Evolutionary conservation across 1,140 invertebrate genomes (phyloP).

Genomic region (Neodiprion fabricii): DNA sequence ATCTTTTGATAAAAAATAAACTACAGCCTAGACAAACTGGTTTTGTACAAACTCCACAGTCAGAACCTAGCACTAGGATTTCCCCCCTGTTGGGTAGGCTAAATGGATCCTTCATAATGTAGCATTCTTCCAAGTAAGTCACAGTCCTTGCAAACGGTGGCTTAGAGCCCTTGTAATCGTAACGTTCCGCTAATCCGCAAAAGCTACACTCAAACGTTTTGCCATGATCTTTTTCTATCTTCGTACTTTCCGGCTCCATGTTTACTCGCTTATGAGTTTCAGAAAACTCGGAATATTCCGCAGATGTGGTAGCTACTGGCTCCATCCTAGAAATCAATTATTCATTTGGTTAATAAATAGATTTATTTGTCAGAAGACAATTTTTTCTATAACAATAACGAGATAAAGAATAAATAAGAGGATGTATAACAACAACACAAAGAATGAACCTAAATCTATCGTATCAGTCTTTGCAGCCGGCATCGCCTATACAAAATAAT

Average conservation of each 20-base stretch:
- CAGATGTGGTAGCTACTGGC: constrained; percentile 18
- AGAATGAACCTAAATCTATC: background rate
- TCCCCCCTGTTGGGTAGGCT: constrained; percentile 70
- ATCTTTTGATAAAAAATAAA: constrained; percentile 77
- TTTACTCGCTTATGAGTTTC: constrained; percentile 32
- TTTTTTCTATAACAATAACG: background rate
- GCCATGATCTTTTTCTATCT: constrained; percentile 26
- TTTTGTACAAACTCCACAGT: constrained; percentile 74
- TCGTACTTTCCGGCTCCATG: constrained; percentile 30
- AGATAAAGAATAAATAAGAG: too few species aligned
- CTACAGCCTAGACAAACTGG: constrained; percentile 83
- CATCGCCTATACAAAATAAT: constrained; percentile 19
- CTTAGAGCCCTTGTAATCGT: constrained; percentile 74
- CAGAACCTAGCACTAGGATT: constrained; percentile 75
- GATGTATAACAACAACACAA: background rate
- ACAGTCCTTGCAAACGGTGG: constrained; percentile 73
- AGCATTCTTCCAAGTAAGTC: constrained; percentile 72
- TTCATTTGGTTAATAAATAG: constrained; percentile 14
- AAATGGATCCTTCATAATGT: constrained; percentile 86
- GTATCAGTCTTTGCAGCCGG: too few species aligned
- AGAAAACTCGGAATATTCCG: constrained; percentile 23
- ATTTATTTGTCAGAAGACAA: constrained; percentile 5
- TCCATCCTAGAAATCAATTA: constrained; percentile 43
- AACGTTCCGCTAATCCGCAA: constrained; percentile 72
- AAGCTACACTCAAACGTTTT: constrained; percentile 68